phyloP scores from a whole-genome alignment of 2,113 vertebrate species.

The Pardalotus punctatus region DNA sequence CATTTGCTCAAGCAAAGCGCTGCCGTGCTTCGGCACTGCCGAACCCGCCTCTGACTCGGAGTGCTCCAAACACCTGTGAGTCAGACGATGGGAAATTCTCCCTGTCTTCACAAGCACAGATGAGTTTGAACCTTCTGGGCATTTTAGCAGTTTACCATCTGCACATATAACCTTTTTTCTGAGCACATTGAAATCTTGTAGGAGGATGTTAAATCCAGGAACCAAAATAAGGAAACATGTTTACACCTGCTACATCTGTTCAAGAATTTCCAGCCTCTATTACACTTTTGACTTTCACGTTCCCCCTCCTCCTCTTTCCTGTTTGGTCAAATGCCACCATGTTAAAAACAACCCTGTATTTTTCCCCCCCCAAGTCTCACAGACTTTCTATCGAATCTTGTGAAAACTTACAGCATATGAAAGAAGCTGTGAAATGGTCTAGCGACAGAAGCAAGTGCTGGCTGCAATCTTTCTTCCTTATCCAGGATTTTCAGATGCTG shows the following conservation, averaged over 20 bases:
- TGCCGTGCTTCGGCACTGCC: neutral
- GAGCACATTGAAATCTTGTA: slow-evolving; percentile 67
- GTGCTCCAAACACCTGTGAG: slow-evolving; percentile 77
- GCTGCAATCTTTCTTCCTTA: slow-evolving; percentile 6
- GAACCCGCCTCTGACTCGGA: slow-evolving; percentile 66
- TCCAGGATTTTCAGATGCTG: neutral
- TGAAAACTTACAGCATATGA: slow-evolving; percentile 21
- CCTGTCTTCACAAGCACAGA: slow-evolving; percentile 68
- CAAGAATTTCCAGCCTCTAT: slow-evolving; percentile 47
- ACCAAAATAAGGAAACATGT: slow-evolving; percentile 73
- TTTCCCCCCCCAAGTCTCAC: slow-evolving; percentile 30
- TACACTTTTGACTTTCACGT: slow-evolving; percentile 46
- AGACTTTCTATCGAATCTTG: slow-evolving; percentile 26
- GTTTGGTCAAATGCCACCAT: slow-evolving; percentile 27
- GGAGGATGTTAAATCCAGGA: slow-evolving; percentile 73
- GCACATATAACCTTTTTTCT: slow-evolving; percentile 69
- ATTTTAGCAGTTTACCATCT: slow-evolving; percentile 80
- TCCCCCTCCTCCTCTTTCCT: neutral
- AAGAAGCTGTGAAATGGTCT: slow-evolving; percentile 26
- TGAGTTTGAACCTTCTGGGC: slow-evolving; percentile 80
- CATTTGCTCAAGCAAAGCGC: slow-evolving; percentile 62
- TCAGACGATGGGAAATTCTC: slow-evolving; percentile 63
- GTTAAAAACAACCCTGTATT: slow-evolving; percentile 48
- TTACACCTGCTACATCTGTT: slow-evolving; percentile 75
- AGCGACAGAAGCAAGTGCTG: neutral